These are phyloP conservation scores for Isichthys henryi DNA, from an alignment of 2,113 vertebrate species.

Conservation along the genomic window DNA sequence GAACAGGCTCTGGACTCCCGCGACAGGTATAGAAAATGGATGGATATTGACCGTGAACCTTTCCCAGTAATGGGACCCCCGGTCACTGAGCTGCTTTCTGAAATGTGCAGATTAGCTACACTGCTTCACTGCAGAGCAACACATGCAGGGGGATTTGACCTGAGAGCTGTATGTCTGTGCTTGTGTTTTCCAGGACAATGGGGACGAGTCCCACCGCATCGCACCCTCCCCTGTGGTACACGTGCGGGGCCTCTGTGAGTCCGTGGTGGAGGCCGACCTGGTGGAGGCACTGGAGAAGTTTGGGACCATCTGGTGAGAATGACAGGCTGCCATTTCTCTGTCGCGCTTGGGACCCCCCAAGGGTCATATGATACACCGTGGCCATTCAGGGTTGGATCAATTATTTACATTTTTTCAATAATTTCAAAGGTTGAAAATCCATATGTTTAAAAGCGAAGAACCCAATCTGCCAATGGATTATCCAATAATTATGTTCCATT, in stretches of 20 bases:
- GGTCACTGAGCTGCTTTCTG: background rate
- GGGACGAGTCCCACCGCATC: slow-evolving; percentile 71
- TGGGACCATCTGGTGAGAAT: slow-evolving; percentile 83
- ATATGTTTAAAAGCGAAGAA: background rate
- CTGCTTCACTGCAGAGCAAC: background rate
- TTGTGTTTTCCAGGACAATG: slow-evolving; percentile 46
- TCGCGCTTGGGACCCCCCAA: background rate
- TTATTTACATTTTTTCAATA: background rate
- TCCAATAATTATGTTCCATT: background rate
- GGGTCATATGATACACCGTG: background rate
- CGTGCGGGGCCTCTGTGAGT: slow-evolving; percentile 85
- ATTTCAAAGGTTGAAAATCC: background rate
- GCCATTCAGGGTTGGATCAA: background rate
- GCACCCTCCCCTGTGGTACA: slow-evolving; percentile 92
- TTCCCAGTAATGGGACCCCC: background rate
- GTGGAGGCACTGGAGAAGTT: slow-evolving; percentile 91
- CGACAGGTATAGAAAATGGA: background rate
- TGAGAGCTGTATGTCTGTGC: background rate
- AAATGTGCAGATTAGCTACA: background rate
- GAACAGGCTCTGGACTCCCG: background rate
- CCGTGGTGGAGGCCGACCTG: slow-evolving; percentile 92
- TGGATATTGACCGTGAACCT: background rate
- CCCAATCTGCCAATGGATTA: background rate
- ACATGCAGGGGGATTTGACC: background rate
- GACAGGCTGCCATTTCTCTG: background rate